Percentiles rank a stretch among this genome's conserved stretches.
These are phyloP conservation scores for Oligia fasciuncula DNA, from an alignment of 2,888 invertebrate genomes.

Conservation along the genomic window DNA sequence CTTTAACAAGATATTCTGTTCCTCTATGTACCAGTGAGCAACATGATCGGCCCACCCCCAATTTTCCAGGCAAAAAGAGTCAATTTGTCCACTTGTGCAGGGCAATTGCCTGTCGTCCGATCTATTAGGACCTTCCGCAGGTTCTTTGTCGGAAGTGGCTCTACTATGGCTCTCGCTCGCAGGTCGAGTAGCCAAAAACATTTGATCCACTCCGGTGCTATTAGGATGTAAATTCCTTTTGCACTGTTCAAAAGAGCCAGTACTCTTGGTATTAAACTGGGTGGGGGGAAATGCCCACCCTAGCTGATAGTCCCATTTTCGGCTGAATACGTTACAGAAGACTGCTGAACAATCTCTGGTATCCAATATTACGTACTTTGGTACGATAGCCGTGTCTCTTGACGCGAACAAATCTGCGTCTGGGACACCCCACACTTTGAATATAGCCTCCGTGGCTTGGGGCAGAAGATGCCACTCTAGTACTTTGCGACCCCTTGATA, in stretches of 20 bases:
- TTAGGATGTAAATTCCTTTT: not conserved
- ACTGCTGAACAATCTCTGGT: not conserved
- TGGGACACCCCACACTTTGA: slow-evolving; percentile 5
- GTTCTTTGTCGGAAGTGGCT: not conserved
- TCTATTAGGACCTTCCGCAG: slow-evolving; percentile 4
- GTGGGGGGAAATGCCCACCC: not conserved
- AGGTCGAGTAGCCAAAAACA: not conserved
- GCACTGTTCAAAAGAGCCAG: not conserved
- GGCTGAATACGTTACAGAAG: not conserved
- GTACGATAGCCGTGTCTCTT: slow-evolving; percentile 2
- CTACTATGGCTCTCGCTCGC: not conserved
- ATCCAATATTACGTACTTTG: slow-evolving; percentile 2
- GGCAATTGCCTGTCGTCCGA: not conserved
- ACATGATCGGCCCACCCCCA: slow-evolving; percentile 4
- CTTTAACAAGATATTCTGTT: not conserved
- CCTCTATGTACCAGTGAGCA: not conserved
- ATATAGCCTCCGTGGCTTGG: slow-evolving; percentile 1
- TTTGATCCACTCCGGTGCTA: not conserved
- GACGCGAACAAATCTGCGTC: slow-evolving; percentile 3
- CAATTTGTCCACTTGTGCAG: not conserved
- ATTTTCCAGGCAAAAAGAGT: not conserved
- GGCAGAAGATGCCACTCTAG: slow-evolving; percentile 5
- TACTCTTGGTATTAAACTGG: not conserved
- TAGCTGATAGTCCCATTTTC: not conserved
- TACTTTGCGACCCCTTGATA: slow-evolving; percentile 8